These are phyloP conservation scores for Plemyria rubiginata DNA, from an alignment of 2,888 invertebrate genomes.

Conservation along the genomic window DNA sequence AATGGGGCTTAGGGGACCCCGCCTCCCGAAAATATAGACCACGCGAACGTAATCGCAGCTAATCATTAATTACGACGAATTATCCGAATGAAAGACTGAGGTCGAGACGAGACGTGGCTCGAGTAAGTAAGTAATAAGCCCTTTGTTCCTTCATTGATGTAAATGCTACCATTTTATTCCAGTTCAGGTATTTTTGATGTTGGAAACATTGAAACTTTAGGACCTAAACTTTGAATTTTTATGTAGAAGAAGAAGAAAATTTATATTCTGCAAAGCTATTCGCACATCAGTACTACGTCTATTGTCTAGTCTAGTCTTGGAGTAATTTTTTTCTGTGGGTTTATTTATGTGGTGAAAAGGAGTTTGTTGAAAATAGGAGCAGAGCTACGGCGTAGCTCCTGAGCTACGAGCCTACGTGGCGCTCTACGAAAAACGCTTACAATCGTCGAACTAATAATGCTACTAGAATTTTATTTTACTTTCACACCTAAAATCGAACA, in stretches of 20 bases:
- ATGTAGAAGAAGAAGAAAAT: too few species aligned
- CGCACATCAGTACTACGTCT: too few species aligned
- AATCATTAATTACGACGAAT: constrained; percentile 28
- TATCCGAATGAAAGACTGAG: constrained; percentile 25
- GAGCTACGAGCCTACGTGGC: constrained; percentile 3
- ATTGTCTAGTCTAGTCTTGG: too few species aligned
- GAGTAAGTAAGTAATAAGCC: constrained; percentile 6
- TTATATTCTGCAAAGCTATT: too few species aligned
- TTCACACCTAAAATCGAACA: not conserved
- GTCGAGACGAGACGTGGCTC: constrained; percentile 11
- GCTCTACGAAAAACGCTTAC: constrained; percentile 7
- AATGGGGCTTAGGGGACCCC: not conserved
- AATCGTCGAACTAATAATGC: constrained; percentile 5
- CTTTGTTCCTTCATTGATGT: not conserved
- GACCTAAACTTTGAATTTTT: too few species aligned
- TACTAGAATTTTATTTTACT: not conserved
- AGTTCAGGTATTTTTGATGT: not conserved
- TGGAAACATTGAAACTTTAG: not conserved
- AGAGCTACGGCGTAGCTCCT: constrained; percentile 8
- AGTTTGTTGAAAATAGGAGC: not conserved
- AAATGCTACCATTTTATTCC: not conserved
- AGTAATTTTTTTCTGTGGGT: too few species aligned
- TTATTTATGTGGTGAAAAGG: too few species aligned
- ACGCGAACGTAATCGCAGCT: constrained; percentile 17
- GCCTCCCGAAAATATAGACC: constrained; percentile 1